phyloP scores from a whole-genome alignment of 2,888 invertebrate genomes.

The Melanophora roralis region DNA sequence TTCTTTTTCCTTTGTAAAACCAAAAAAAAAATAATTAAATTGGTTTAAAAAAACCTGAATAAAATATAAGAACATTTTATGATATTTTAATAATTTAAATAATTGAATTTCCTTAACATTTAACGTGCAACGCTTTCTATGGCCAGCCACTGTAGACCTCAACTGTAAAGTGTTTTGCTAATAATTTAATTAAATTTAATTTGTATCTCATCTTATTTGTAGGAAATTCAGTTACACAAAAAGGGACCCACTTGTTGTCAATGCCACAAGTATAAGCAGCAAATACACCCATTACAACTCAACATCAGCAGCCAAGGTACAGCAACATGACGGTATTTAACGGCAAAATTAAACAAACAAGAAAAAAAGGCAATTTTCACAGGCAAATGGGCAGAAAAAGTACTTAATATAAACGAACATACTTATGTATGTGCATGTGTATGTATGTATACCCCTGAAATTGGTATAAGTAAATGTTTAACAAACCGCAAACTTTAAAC shows the following conservation, averaged over 20 bases:
- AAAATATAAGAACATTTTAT: too few relatives aligned
- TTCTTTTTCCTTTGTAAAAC: too few relatives aligned
- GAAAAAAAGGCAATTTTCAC: neutral
- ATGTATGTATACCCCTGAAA: too few relatives aligned
- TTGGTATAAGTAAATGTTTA: neutral
- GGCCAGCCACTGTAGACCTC: constrained; percentile 1
- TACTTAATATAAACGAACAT: neutral
- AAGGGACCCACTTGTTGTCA: constrained; percentile 22
- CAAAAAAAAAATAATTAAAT: too few relatives aligned
- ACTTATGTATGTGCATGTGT: neutral
- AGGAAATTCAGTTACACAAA: constrained; percentile 40
- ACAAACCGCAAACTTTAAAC: neutral
- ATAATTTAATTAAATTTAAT: constrained; percentile 44
- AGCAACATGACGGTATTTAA: neutral
- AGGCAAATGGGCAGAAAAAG: neutral
- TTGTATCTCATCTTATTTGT: constrained; percentile 13
- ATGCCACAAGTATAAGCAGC: neutral
- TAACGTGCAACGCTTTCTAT: too few relatives aligned
- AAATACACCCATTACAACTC: neutral
- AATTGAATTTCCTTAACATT: too few relatives aligned
- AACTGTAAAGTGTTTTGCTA: neutral
- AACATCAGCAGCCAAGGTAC: neutral
- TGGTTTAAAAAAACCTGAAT: too few relatives aligned
- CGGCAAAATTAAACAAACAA: neutral
- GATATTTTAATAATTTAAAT: too few relatives aligned